Evolutionary conservation across 2,113 vertebrate genomes (phyloP).

Genomic region (Trichomycterus rosablanca): DNA sequence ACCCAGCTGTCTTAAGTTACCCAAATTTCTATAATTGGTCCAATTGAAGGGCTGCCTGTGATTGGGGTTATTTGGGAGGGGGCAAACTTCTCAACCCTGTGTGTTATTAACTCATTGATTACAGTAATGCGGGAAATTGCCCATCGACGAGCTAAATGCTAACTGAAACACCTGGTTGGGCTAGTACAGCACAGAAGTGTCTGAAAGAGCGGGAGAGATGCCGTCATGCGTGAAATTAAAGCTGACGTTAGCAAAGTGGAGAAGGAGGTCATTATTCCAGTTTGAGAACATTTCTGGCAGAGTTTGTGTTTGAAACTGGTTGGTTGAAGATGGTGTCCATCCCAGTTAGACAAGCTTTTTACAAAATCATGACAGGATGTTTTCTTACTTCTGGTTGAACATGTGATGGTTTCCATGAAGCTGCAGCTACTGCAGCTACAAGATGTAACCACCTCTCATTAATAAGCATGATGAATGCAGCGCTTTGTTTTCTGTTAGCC

Average conservation of each 20-base stretch:
- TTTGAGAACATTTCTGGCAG: slow-evolving; percentile 20
- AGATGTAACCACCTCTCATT: no score
- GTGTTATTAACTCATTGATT: slow-evolving; percentile 92
- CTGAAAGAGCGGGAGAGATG: slow-evolving; percentile 47
- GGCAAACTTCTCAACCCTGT: slow-evolving; percentile 78
- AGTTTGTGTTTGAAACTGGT: background rate
- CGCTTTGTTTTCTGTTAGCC: no score
- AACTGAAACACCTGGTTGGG: slow-evolving; percentile 76
- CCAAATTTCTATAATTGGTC: slow-evolving; percentile 86
- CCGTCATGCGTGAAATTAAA: slow-evolving; percentile 44
- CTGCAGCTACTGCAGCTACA: no score
- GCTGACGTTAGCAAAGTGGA: slow-evolving; percentile 43
- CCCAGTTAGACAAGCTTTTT: background rate
- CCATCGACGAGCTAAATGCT: slow-evolving; percentile 77
- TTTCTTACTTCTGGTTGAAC: background rate
- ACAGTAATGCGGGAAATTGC: slow-evolving; percentile 90
- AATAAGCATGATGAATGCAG: no score
- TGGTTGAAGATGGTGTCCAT: background rate
- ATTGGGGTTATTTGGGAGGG: slow-evolving; percentile 85
- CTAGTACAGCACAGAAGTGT: slow-evolving; percentile 73
- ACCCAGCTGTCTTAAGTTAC: slow-evolving; percentile 82
- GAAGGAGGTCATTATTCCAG: slow-evolving; percentile 28
- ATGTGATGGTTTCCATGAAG: background rate
- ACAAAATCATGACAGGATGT: background rate
- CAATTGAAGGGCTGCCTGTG: slow-evolving; percentile 86